Conservation (phyloP, 2,113 vertebrate species). For the Misgurnus anguillicaudatus region DNA sequence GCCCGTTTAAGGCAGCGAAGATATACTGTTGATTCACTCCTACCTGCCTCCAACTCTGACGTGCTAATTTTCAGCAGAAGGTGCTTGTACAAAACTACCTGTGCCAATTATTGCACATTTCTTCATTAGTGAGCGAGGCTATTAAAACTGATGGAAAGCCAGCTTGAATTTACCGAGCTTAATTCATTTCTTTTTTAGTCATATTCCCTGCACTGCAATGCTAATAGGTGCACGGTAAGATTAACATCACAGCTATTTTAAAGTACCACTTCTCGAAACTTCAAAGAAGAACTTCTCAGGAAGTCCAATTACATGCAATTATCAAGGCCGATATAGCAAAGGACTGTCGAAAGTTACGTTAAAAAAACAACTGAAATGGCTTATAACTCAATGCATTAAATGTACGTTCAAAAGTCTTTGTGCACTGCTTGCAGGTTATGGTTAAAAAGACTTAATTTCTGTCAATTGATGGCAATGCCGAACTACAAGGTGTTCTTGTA, state of each 20-base stretch:
- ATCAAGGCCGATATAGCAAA: background rate
- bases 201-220: background rate
- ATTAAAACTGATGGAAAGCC: conserved; percentile 26
- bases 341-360: background rate
- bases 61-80: conserved; percentile 37
- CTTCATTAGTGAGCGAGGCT: conserved; percentile 22
- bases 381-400: background rate
- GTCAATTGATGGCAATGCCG: background rate
- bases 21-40: conserved; percentile 19
- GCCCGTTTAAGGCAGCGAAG: background rate
- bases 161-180: conserved; percentile 21
- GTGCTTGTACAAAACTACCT: conserved; percentile 25
- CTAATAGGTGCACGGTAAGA: conserved; percentile 20
- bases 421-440: background rate
- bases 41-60: conserved; percentile 2
- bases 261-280: conserved; percentile 29
- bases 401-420: background rate
- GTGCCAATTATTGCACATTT: conserved; percentile 27
- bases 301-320: conserved; percentile 29
- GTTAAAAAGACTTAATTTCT: background rate
- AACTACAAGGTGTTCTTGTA: conserved; percentile 11
- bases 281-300: conserved; percentile 6
- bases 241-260: conserved; percentile 17
- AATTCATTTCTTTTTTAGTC: conserved; percentile 16
- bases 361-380: conserved; percentile 7